These are phyloP conservation scores for Corynorhinus townsendii DNA, from an alignment of 2,113 vertebrate species.

Conservation along the genomic window DNA sequence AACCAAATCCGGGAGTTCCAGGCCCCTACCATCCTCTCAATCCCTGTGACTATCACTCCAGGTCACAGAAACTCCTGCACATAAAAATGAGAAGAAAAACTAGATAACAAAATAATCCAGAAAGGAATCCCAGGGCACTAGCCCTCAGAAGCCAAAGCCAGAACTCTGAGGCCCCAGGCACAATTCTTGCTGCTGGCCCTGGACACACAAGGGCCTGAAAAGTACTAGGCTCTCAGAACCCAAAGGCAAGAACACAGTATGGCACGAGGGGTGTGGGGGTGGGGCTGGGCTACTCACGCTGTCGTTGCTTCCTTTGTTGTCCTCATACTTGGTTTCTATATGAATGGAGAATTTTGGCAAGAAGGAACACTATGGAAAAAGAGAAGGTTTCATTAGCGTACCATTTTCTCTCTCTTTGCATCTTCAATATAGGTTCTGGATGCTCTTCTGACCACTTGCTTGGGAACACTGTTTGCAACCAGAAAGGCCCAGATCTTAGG, in stretches of 20 bases:
- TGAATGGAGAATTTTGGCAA: slow-evolving; percentile 95
- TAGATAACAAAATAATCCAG: background rate
- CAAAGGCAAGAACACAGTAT: rapidly evolving
- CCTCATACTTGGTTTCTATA: slow-evolving; percentile 94
- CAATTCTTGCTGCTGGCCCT: background rate
- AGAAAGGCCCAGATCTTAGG: background rate
- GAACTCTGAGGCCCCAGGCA: background rate
- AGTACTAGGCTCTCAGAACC: background rate
- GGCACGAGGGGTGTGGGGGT: background rate
- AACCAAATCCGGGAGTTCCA: background rate
- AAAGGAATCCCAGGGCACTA: background rate
- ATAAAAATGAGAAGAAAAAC: background rate
- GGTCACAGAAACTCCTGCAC: background rate
- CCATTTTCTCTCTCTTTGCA: background rate
- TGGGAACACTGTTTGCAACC: rapidly evolving
- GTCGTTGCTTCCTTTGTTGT: slow-evolving; percentile 92
- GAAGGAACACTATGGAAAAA: slow-evolving; percentile 88
- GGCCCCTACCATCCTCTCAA: background rate
- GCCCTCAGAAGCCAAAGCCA: background rate
- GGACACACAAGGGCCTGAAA: background rate
- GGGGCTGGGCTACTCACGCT: slow-evolving; percentile 82
- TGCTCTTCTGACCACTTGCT: background rate
- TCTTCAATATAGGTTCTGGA: background rate
- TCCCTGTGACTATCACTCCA: too few species aligned
- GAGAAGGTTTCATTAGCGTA: background rate